phyloP scores from a whole-genome alignment of 2,888 invertebrate species.

The Ditylenchus weischeri region DNA sequence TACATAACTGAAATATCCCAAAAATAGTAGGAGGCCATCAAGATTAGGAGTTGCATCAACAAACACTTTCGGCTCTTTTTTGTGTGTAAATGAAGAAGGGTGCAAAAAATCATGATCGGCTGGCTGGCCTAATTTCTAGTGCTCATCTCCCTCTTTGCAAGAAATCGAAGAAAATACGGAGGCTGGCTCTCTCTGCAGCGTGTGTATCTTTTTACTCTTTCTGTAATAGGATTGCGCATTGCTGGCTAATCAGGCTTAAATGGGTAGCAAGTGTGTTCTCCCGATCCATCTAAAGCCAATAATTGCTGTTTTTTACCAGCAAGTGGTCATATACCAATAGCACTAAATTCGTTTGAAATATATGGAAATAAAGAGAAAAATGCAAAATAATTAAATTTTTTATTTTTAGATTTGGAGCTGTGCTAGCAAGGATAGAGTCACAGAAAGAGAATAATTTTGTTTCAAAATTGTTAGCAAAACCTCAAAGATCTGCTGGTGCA shows the following conservation, averaged over 20 bases:
- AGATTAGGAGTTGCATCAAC: not conserved
- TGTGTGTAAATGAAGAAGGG: not conserved
- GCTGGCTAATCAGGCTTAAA: slow-evolving; percentile 6
- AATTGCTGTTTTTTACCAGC: not conserved
- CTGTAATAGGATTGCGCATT: too few relatives aligned
- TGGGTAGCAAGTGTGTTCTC: not conserved
- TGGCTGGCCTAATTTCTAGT: not conserved
- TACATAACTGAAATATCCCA: not conserved
- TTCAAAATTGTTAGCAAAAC: slow-evolving; percentile 70
- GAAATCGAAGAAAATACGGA: too few relatives aligned
- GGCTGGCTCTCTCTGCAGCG: too few relatives aligned
- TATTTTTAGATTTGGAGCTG: slow-evolving; percentile 83
- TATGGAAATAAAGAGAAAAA: not conserved
- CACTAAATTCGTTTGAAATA: not conserved
- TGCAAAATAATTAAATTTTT: too few relatives aligned
- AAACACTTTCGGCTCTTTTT: slow-evolving; percentile 5
- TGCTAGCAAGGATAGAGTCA: slow-evolving; percentile 83
- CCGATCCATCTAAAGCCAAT: not conserved
- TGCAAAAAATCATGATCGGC: not conserved
- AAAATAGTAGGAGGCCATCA: too few relatives aligned
- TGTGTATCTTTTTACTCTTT: too few relatives aligned
- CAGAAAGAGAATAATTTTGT: slow-evolving; percentile 88
- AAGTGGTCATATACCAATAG: too few relatives aligned
- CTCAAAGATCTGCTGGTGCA: slow-evolving; percentile 37
- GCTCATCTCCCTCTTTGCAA: not conserved